A percentile compares a stretch with the other conserved stretches of the same genome.
Conservation (phyloP, 2,113 vertebrate genomes). For the Artemisiospiza belli region DNA sequence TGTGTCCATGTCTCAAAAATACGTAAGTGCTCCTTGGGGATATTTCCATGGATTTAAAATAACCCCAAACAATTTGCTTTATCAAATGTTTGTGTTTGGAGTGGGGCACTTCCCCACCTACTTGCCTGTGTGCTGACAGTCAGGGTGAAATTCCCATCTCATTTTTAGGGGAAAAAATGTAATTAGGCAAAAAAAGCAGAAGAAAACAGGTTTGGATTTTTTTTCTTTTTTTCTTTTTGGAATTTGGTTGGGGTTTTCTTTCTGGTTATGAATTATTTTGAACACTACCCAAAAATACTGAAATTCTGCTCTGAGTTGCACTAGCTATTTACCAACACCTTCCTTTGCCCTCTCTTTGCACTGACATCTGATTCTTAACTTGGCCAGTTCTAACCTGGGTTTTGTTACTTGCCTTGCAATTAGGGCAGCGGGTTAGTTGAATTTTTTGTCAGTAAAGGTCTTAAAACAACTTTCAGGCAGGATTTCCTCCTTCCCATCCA, state of each 20-base stretch:
- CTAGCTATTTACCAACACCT: not conserved
- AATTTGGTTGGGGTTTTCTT: not conserved
- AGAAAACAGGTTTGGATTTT: not conserved
- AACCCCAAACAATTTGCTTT: not conserved
- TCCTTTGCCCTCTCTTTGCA: not conserved
- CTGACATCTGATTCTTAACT: not conserved
- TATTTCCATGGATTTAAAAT: not conserved
- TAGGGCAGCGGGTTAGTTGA: not conserved
- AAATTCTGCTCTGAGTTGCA: not conserved
- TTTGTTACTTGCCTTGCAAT: not conserved
- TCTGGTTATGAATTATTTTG: not conserved
- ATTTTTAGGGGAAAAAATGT: not conserved
- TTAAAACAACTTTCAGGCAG: not conserved
- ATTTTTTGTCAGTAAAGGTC: not conserved
- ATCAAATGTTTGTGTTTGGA: not conserved
- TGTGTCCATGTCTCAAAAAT: not conserved
- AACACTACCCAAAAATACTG: not conserved
- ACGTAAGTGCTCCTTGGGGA: accelerated
- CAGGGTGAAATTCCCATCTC: not conserved
- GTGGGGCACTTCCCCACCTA: not conserved
- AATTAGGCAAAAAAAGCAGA: not conserved
- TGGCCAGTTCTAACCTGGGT: not conserved
- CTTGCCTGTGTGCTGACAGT: not conserved
- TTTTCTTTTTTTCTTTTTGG: not conserved
- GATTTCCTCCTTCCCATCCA: not conserved